A percentile compares a stretch with the other conserved stretches of the same genome.
These are phyloP conservation scores for Dastarcus helophoroides DNA, from an alignment of 2,888 invertebrate species.

Conservation along the genomic window DNA sequence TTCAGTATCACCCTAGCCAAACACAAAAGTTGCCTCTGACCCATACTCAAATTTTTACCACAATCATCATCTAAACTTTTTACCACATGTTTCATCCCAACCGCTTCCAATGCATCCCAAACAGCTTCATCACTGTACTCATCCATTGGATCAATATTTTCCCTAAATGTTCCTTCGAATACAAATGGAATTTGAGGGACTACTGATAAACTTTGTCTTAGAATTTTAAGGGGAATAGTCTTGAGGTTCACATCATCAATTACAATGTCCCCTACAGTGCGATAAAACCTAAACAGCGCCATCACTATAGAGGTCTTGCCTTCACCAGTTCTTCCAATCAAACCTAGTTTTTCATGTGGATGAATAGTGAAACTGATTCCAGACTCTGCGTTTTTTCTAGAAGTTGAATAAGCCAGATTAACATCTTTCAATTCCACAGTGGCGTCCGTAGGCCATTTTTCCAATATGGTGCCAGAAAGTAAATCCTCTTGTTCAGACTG, in stretches of 20 bases:
- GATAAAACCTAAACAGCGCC: slow-evolving; percentile 56
- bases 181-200: slow-evolving; percentile 79
- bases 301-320: slow-evolving; percentile 61
- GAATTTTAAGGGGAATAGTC: slow-evolving; percentile 56
- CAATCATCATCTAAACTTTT: slow-evolving; percentile 39
- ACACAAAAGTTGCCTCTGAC: slow-evolving; percentile 76
- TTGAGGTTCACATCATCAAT: slow-evolving; percentile 67
- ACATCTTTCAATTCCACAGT: slow-evolving; percentile 48
- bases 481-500: slow-evolving; percentile 36
- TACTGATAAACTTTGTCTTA: slow-evolving; percentile 66
- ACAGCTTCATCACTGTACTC: slow-evolving; percentile 19
- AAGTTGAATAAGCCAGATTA: slow-evolving; percentile 57
- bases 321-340: slow-evolving; percentile 76
- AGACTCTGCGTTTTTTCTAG: slow-evolving; percentile 54
- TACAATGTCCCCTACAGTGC: slow-evolving; percentile 34
- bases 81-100: slow-evolving; percentile 39
- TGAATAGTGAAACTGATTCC: slow-evolving; percentile 55
- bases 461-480: slow-evolving; percentile 39
- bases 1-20: slow-evolving; percentile 73
- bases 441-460: slow-evolving; percentile 50
- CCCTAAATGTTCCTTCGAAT: slow-evolving; percentile 54
- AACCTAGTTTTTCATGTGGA: slow-evolving; percentile 61
- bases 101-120: slow-evolving; percentile 26
- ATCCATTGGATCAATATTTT: slow-evolving; percentile 23
- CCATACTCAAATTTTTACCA: slow-evolving; percentile 65